phyloP scores from a whole-genome alignment of 2,797 vertebrate species.

The Mus minutoides region DNA sequence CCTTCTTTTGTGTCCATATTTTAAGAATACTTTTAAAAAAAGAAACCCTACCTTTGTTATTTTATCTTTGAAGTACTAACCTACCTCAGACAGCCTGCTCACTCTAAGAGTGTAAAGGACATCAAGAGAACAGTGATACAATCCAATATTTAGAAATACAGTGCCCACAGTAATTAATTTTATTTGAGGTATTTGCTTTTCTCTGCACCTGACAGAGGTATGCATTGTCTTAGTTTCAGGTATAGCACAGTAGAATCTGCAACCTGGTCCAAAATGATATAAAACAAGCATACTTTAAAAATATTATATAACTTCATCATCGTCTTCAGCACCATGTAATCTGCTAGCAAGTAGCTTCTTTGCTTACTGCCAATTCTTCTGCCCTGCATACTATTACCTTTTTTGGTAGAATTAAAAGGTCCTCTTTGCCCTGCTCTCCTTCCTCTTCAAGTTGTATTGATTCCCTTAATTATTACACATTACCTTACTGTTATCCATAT shows the following conservation, averaged over 20 bases:
- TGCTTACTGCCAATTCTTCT: background rate
- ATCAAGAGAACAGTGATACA: background rate
- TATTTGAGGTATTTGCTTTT: background rate
- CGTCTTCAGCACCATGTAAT: constrained; percentile 12
- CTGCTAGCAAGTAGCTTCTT: background rate
- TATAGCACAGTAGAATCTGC: background rate
- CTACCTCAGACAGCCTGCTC: background rate
- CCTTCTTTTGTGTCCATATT: background rate
- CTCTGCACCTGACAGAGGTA: background rate
- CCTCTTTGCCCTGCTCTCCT: background rate
- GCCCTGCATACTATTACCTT: background rate
- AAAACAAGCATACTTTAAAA: background rate
- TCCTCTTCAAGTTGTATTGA: background rate
- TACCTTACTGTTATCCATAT: background rate
- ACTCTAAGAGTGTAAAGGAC: constrained; percentile 1
- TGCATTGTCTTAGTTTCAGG: background rate
- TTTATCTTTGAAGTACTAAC: background rate
- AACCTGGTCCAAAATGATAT: background rate
- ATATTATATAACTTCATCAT: background rate
- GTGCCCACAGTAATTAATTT: background rate
- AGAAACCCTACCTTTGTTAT: background rate
- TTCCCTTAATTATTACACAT: constrained; percentile 10
- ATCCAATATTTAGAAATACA: constrained; percentile 12
- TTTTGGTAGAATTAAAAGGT: background rate
- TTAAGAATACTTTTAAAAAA: background rate